These are phyloP conservation scores for Pseudorasbora parva DNA, from an alignment of 2,113 vertebrate species.

Conservation along the genomic window DNA sequence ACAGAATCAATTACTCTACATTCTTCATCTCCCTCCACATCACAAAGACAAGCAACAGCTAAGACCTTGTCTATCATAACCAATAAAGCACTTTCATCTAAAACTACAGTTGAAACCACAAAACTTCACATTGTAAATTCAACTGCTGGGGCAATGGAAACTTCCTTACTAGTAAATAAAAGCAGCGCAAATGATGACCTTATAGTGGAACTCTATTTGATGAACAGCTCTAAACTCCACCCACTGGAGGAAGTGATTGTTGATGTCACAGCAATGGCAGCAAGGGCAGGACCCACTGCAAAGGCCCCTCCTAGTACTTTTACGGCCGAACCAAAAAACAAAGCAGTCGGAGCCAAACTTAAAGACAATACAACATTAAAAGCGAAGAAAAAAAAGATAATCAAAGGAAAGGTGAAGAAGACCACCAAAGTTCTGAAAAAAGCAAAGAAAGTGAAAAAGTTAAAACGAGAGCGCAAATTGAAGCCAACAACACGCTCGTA, in stretches of 20 bases:
- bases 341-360: background rate
- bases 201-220: constrained; percentile 31
- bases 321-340: constrained; percentile 1
- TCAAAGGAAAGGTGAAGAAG: constrained; percentile 21
- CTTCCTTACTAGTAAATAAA: constrained; percentile 14
- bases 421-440: constrained; percentile 24
- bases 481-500: constrained; percentile 13
- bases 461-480: constrained; percentile 52
- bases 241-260: constrained; percentile 36
- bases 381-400: constrained; percentile 49
- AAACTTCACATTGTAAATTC: background rate
- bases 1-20: constrained; percentile 2
- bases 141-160: background rate
- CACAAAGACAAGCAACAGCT: constrained; percentile 9
- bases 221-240: constrained; percentile 29
- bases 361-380: constrained; percentile 35
- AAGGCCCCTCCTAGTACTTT: background rate
- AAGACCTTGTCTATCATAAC: constrained; percentile 1
- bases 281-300: constrained; percentile 14
- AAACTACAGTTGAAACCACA: constrained; percentile 7
- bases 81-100: background rate
- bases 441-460: constrained; percentile 32
- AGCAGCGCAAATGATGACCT: constrained; percentile 37
- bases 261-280: constrained; percentile 6
- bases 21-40: constrained; percentile 4